These are phyloP conservation scores for Lasiurus borealis DNA, from an alignment of 2,113 vertebrate species.

Conservation along the genomic window DNA sequence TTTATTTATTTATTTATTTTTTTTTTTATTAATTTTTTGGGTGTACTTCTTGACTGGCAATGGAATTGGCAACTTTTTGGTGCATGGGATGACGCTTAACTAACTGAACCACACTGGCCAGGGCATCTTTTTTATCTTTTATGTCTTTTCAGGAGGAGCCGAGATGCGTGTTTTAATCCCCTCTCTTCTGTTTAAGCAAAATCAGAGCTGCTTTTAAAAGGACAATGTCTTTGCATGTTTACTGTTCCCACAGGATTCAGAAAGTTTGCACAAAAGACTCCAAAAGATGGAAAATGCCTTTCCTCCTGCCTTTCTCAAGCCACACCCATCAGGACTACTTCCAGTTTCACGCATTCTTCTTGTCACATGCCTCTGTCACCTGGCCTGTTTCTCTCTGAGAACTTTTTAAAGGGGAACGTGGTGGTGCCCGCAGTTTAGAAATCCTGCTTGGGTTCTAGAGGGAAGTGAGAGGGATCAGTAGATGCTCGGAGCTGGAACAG, in stretches of 20 bases:
- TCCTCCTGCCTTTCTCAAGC: not conserved
- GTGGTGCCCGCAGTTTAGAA: not conserved
- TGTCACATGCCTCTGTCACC: not conserved
- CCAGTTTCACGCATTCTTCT: accelerated
- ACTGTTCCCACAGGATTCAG: not conserved
- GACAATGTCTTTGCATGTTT: not conserved
- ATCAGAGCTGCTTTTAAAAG: not conserved
- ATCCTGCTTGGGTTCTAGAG: not conserved
- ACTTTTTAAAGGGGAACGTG: not conserved
- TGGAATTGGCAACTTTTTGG: too few species aligned
- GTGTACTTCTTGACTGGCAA: too few species aligned
- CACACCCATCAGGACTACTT: accelerated
- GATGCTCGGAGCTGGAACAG: not conserved
- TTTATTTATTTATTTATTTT: too few species aligned
- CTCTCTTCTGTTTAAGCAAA: not conserved
- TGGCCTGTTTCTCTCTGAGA: not conserved
- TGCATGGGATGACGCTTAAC: too few species aligned
- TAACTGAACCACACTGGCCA: too few species aligned
- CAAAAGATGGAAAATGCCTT: not conserved
- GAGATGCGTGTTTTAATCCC: not conserved
- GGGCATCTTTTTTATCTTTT: too few species aligned
- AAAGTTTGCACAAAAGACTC: too few species aligned
- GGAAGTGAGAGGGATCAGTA: not conserved
- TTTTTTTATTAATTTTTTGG: too few species aligned
- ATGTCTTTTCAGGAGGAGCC: not conserved